phyloP scores from a whole-genome alignment of 2,888 invertebrate species.

The Acanthacorydalis orientalis region DNA sequence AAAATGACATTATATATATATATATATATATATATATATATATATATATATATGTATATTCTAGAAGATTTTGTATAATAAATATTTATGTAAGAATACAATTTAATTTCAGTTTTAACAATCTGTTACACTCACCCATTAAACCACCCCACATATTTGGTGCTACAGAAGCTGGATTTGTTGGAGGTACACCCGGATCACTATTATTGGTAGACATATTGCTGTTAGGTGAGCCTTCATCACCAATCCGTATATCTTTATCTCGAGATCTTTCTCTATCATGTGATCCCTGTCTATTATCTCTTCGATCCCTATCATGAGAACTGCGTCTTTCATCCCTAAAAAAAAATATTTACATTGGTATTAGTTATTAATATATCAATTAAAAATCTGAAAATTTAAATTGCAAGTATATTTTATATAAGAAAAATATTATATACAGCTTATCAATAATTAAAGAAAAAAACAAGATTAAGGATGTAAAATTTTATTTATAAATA shows the following conservation, averaged over 20 bases:
- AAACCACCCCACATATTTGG: constrained; percentile 25
- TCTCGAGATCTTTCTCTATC: constrained; percentile 18
- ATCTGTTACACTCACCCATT: constrained; percentile 18
- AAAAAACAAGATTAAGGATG: constrained; percentile 1
- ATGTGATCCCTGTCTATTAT: constrained; percentile 24
- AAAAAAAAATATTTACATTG: constrained; percentile 10
- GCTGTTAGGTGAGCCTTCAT: constrained; percentile 5
- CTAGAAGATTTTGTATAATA: too few relatives aligned
- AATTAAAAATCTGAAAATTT: too few relatives aligned
- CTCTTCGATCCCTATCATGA: constrained; percentile 20
- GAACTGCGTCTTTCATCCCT: constrained; percentile 17
- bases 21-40: too few relatives aligned
- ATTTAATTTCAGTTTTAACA: too few relatives aligned
- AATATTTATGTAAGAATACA: too few relatives aligned
- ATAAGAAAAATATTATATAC: constrained; percentile 9
- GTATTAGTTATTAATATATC: too few relatives aligned
- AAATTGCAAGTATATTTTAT: too few relatives aligned
- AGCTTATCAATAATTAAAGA: constrained; percentile 8
- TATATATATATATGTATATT: too few relatives aligned
- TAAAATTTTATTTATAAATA: constrained; percentile 1
- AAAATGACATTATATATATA: too few relatives aligned
- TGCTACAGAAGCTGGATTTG: constrained; percentile 13
- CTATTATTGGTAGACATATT: neutral
- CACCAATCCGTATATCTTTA: constrained; percentile 11
- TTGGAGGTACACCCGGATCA: neutral